phyloP scores from a whole-genome alignment of 2,113 vertebrate species.

The Cnemophilus loriae region DNA sequence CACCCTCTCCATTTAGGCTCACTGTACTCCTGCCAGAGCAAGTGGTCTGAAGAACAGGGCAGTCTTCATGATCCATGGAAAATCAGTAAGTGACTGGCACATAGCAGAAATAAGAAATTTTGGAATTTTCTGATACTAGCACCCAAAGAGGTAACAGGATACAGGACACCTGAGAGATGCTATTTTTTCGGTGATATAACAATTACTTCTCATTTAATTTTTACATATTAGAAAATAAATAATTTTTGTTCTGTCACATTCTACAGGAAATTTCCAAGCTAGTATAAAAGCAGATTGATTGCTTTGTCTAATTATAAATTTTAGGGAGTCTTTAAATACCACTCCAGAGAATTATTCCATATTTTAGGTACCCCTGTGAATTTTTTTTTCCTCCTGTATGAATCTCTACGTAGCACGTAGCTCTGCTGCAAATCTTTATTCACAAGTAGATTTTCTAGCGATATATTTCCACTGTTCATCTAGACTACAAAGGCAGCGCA shows the following conservation, averaged over 20 bases:
- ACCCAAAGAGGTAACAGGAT: background rate
- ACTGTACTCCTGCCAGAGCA: background rate
- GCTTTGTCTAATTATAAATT: background rate
- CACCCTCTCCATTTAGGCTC: background rate
- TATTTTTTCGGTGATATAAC: background rate
- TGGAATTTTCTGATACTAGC: background rate
- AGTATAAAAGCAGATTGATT: background rate
- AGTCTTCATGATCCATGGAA: background rate
- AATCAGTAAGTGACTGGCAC: background rate
- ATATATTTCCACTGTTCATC: background rate
- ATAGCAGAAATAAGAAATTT: background rate
- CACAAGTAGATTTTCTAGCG: background rate
- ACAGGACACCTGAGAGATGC: background rate
- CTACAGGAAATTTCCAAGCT: background rate
- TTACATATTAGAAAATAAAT: background rate
- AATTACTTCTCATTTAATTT: background rate
- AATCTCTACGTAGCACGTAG: background rate
- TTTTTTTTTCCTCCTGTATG: rapidly evolving
- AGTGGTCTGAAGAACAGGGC: background rate
- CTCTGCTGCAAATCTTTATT: background rate
- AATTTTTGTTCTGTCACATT: background rate
- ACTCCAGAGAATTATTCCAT: background rate
- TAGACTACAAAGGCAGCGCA: background rate
- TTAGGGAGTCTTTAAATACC: background rate
- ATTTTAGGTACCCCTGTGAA: background rate